Conservation (phyloP, 2,113 vertebrate genomes). For the Bettongia penicillata region DNA sequence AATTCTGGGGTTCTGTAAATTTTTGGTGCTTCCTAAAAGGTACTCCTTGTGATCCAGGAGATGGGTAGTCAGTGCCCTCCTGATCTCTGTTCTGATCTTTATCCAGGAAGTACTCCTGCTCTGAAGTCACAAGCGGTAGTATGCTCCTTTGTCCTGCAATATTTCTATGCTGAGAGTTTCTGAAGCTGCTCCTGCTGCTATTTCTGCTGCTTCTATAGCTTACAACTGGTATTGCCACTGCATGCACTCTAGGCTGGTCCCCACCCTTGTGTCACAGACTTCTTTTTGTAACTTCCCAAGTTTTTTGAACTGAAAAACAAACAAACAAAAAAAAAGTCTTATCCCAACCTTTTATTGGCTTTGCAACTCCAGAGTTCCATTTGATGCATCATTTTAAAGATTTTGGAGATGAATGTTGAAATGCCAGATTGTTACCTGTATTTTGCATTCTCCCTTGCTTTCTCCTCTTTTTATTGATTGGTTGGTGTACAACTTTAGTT, state of each 20-base stretch:
- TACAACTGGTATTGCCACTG: background rate
- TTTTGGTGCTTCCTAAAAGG: background rate
- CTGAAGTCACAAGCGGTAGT: too few relatives aligned
- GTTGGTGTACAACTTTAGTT: background rate
- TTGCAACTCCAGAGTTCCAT: background rate
- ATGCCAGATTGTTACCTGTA: background rate
- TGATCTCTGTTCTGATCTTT: background rate
- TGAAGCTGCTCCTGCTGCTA: background rate
- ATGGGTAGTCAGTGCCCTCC: background rate
- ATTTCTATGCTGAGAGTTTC: background rate
- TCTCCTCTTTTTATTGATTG: background rate
- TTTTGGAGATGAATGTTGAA: background rate
- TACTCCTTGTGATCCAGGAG: background rate
- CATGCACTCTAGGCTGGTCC: background rate
- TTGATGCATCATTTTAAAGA: background rate
- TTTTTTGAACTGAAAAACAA: background rate
- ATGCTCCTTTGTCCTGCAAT: background rate
- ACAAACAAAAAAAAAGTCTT: background rate
- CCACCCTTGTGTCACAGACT: background rate
- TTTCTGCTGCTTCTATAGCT: background rate
- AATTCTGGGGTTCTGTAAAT: background rate
- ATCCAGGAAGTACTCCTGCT: background rate
- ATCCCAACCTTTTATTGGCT: background rate
- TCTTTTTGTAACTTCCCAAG: background rate
- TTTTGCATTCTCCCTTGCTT: background rate